Evolutionary conservation across 2,888 invertebrate species (phyloP), one percentile per base, ranked within the genome.

Genomic region (Phortica okadai): DNA sequence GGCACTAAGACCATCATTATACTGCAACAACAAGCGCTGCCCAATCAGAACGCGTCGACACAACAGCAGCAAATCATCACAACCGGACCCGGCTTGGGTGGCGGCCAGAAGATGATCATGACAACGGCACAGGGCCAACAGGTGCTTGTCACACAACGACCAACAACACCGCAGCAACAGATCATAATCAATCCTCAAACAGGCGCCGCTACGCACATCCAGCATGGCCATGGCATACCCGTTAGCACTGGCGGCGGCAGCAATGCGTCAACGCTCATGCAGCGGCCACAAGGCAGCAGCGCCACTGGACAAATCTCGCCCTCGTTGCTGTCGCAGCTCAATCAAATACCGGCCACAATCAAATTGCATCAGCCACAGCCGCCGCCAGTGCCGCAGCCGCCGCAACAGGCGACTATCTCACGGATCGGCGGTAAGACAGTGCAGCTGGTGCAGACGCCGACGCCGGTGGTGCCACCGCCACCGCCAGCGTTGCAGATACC

Each of bases 1-100:
- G 93, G 93, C 2, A 92, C 94, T 0, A 95, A 95, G 84, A 95
- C 95, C 0, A 95, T 95, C 45, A 95, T 95, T 69, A 95, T 95
- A 69, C 93, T 95, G 73, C 90, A 95, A 59, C 95, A 95, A 83
- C 94, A 94, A 25, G 82, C 88, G 1, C 78, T 41, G 64, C 64
- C 64, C 10, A 64, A 64, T 33, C 64, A 64, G 64, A 50, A 11
- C 3, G 33, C 33, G 0, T 33, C 33, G 6, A 6, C 80, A 6
- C 81, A 81, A 6, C 86, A 90, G 6, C 85, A 91, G 6, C 91
- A 92, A 76, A 82, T 87, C 72, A 81, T 82, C 0, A 79, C 84
- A 16, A 84, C 91, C 7, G 56, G 56, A 2, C 56, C 56, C 0
- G 56, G 14, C 33, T 25, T 62, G 16, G 82, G 85, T 0, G 87